These are phyloP conservation scores for Emesis russula DNA, from an alignment of 2,888 invertebrate genomes.

Conservation along the genomic window DNA sequence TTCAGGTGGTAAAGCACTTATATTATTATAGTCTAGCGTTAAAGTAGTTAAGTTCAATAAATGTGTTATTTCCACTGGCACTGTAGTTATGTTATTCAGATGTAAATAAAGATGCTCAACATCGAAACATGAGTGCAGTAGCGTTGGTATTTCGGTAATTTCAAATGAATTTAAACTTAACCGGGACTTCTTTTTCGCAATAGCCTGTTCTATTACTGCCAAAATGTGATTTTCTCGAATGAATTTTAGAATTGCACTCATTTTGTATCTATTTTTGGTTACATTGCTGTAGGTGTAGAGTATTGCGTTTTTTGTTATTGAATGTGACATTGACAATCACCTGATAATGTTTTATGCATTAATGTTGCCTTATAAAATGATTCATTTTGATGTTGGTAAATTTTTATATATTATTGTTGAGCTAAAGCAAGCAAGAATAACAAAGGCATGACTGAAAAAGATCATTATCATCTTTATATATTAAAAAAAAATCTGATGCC, in stretches of 20 bases:
- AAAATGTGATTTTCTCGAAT: slow-evolving; percentile 97
- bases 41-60: slow-evolving; percentile 96
- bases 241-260: slow-evolving; percentile 97
- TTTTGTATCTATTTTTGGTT: slow-evolving; percentile 93
- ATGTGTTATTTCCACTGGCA: slow-evolving; percentile 94
- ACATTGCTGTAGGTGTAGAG: slow-evolving; percentile 90
- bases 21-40: slow-evolving; percentile 97
- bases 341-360: slow-evolving; percentile 66
- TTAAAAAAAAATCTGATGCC: too few species aligned
- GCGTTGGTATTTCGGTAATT: slow-evolving; percentile 96
- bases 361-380: background rate
- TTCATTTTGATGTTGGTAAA: too few species aligned
- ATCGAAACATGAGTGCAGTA: slow-evolving; percentile 95
- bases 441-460: too few species aligned
- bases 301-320: slow-evolving; percentile 92
- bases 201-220: slow-evolving; percentile 97
- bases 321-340: slow-evolving; percentile 89
- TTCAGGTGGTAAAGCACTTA: slow-evolving; percentile 96
- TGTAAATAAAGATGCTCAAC: slow-evolving; percentile 96
- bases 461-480: too few species aligned
- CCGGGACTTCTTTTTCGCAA: slow-evolving; percentile 95
- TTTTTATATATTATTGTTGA: too few species aligned
- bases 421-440: too few species aligned
- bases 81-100: slow-evolving; percentile 96
- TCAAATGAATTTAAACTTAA: slow-evolving; percentile 97